phyloP scores from a whole-genome alignment of 2,888 invertebrate genomes.

The Tyria jacobaeae region DNA sequence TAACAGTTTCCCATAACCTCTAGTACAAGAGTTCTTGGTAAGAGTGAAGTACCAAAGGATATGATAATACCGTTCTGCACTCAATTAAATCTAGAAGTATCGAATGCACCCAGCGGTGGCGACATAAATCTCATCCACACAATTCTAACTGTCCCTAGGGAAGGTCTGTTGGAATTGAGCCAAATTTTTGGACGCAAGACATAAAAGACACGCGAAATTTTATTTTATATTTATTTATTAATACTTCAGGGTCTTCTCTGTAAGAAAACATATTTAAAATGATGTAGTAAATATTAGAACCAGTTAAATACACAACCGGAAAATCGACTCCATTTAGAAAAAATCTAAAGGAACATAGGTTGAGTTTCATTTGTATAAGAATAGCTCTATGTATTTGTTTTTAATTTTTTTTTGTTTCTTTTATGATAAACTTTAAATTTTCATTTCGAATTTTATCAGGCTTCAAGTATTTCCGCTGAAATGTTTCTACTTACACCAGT shows the following conservation, averaged over 20 bases:
- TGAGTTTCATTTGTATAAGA: too few species aligned
- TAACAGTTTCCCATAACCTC: not conserved
- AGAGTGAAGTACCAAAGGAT: constrained; percentile 20
- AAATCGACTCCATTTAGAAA: too few species aligned
- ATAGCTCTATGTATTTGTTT: too few species aligned
- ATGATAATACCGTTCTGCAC: too few species aligned
- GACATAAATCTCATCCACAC: constrained; percentile 47
- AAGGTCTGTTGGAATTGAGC: constrained; percentile 32
- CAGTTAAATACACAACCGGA: too few species aligned
- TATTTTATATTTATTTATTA: too few species aligned
- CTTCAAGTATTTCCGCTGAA: not conserved
- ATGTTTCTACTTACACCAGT: constrained; percentile 11
- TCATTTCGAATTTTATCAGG: too few species aligned
- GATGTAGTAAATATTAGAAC: too few species aligned
- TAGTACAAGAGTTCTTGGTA: constrained; percentile 1
- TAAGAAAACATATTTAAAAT: not conserved
- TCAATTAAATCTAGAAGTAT: constrained; percentile 1
- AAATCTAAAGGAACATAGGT: too few species aligned
- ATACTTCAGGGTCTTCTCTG: not conserved
- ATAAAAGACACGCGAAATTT: constrained; percentile 12
- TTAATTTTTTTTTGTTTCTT: too few species aligned
- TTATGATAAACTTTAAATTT: too few species aligned
- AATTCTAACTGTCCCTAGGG: constrained; percentile 34
- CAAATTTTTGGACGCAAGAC: constrained; percentile 27
- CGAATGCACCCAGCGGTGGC: constrained; percentile 10